Evolutionary conservation across 2,113 vertebrate species (phyloP), one percentile per base, ranked within the genome.

Genomic region (Muntiacus reevesi): DNA sequence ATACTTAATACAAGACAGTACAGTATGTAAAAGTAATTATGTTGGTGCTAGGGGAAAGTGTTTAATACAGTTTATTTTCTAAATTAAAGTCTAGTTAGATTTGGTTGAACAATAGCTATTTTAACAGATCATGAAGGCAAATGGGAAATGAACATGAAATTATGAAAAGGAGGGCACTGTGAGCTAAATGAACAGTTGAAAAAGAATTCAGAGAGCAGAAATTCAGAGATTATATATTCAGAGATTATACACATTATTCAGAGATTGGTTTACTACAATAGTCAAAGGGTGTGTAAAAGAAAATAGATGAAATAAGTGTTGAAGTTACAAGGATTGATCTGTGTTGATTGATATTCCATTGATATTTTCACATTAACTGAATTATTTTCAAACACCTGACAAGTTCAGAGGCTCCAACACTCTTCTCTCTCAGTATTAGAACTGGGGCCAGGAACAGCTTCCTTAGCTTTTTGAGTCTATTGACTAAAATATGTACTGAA

Each of bases 1-100:
- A 86, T 52, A 82, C 88, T 96, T 97, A 89, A 40, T 59, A 82
- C 5, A 85, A 76, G 21, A 93, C 45, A 9, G 83, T 59, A 78
- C 11, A 85, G 1, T 17, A 7, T 33, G 2, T 76, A 93, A 59
- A 89, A 91, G 28, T 11, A 97, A 76, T 47, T 78, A 55, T n/a
- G 14, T 74, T 89, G 14, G 25, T 33, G 6, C 33, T 86, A 45
- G n/a, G n/a, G 40, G 54, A 92, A 96, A 88, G 12, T 81, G 25
- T 47, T 25, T 87, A 57, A 45, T 55, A 45, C 4, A 21, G 60
- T 83, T 87, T 92, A 92, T 67, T 91, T 78, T 40, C 36, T 95
- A 76, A 82, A 59, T 45, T 84, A 67, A 79, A 64, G 21, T 89
- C 13, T 91, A 50, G 33, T 94, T 94, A 93, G 47, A 89, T 11